Evolutionary conservation across 1,140 invertebrate genomes (phyloP).

Genomic region (Stratiolaelaps scimitus): DNA sequence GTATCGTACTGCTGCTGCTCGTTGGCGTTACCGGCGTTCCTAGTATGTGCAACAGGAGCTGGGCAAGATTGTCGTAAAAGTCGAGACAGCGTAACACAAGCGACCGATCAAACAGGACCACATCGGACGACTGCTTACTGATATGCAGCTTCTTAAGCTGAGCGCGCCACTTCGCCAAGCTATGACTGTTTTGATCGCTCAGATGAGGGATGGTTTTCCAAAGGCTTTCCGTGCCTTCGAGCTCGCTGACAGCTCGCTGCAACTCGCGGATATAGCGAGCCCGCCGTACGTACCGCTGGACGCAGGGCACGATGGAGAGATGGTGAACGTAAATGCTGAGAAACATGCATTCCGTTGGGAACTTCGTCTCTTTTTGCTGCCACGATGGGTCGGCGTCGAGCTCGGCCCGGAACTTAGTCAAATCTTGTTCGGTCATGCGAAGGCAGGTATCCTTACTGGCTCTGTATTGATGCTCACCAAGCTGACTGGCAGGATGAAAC

Average conservation of each 20-base stretch:
- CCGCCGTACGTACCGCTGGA: conserved; percentile 72
- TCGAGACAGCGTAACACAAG: conserved; percentile 61
- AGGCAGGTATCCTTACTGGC: conserved; percentile 70
- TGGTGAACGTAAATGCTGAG: conserved; percentile 85
- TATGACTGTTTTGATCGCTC: conserved; percentile 60
- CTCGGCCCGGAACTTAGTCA: conserved; percentile 55
- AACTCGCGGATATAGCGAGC: conserved; percentile 68
- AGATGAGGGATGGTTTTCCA: conserved; percentile 61
- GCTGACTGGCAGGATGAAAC: conserved; percentile 61
- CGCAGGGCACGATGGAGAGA: conserved; percentile 68
- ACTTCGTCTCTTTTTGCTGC: conserved; percentile 56
- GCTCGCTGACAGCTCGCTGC: conserved; percentile 77
- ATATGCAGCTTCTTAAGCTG: conserved; percentile 50
- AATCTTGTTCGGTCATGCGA: conserved; percentile 65
- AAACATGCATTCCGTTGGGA: conserved; percentile 93
- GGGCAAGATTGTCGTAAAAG: conserved; percentile 73
- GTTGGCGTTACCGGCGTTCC: conserved; percentile 16
- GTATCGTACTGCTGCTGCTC: not conserved
- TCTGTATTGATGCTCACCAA: conserved; percentile 44
- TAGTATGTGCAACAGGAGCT: conserved; percentile 49
- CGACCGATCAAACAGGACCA: conserved; percentile 65
- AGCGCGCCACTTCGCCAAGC: conserved; percentile 71
- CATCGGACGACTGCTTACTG: conserved; percentile 70
- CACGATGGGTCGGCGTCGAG: conserved; percentile 46
- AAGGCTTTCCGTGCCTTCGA: conserved; percentile 61